Percentiles rank a stretch among this genome's conserved stretches.
Evolutionary conservation across 2,797 vertebrate genomes (phyloP).

Genomic region (Sus cebifrons): DNA sequence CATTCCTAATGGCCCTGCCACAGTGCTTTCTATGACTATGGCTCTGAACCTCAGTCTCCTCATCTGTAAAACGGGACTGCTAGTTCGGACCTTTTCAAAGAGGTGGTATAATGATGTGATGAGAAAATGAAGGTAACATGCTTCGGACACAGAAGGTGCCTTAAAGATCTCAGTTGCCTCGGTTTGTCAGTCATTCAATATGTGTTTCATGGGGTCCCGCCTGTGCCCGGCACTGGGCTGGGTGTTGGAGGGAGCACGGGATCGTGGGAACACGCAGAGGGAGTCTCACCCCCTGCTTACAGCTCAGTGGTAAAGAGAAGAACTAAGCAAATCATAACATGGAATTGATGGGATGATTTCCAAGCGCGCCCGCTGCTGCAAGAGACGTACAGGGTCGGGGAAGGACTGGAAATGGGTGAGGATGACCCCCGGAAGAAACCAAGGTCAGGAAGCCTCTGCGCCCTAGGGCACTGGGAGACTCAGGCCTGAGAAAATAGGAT

Average conservation of each 20-base stretch:
- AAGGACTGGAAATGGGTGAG: not conserved
- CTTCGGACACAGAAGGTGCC: not conserved
- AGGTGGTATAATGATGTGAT: fast-evolving
- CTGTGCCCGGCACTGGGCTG: not conserved
- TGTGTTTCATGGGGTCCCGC: not conserved
- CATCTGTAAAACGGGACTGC: not conserved
- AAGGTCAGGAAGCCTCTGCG: not conserved
- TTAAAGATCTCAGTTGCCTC: not conserved
- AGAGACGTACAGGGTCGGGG: not conserved
- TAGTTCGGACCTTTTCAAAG: not conserved
- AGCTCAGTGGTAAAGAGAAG: not conserved
- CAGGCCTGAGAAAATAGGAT: not conserved
- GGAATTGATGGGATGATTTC: not conserved
- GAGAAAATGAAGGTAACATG: not conserved
- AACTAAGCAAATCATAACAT: fast-evolving
- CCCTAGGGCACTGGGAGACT: not conserved
- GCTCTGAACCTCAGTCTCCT: not conserved
- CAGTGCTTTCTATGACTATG: not conserved
- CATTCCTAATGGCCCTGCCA: not conserved
- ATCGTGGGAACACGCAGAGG: not conserved
- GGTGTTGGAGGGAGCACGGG: not conserved
- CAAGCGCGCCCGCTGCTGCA: not conserved
- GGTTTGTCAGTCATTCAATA: not conserved
- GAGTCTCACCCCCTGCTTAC: not conserved
- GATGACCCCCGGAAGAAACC: not conserved